Evolutionary conservation across 2,888 invertebrate genomes (phyloP), one percentile per base, ranked within the genome.

Genomic region (Phanerotoma sp.): DNA sequence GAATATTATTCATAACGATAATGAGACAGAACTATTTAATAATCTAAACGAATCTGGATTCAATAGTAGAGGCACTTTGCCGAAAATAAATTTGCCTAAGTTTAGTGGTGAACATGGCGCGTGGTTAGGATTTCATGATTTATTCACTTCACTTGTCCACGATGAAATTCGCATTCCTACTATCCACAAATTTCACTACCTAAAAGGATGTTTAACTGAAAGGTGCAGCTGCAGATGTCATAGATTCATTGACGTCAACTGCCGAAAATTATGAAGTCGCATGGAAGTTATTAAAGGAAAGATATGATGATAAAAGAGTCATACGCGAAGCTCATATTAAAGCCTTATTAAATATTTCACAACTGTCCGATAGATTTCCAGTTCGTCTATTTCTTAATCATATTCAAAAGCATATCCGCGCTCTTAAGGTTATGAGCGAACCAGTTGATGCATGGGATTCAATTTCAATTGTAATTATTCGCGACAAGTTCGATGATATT

Each of bases 101-200:
- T 54, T 50, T 30, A 22, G 38, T 20, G 54, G 54, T 15, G 20
- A 22, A 2, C 44, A 50, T 38, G 54, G 50, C 22, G 35, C 25
- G 15, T 51, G 55, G 58, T 35, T 45, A 2, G 40, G 33, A 3
- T 58, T 55, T 30, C 33, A 45, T n/a, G 58, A 58, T 21, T 13
- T 38, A 0, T 58, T 51, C 18, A 51, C 28, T 13, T 15, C 55
- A 2, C 9, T 55, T 5, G 30, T 48, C 5, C 48, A 49, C 22
- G 49, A 58, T 6, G 54, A 51, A 10, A 6, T 18, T 4, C 3
- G 16, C n/a, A 18, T 52, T 5, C 10, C 51, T 1, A 20, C 37
- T 13, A 45, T 58, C 13, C 40, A 56, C 11, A 58, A 56, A 37
- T 41, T 58, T 10, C 33, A 49, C 9, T 56, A 58, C 20, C 41